These are phyloP conservation scores for Drosophila testacea DNA, from an alignment of 2,888 invertebrate genomes.

Conservation along the genomic window DNA sequence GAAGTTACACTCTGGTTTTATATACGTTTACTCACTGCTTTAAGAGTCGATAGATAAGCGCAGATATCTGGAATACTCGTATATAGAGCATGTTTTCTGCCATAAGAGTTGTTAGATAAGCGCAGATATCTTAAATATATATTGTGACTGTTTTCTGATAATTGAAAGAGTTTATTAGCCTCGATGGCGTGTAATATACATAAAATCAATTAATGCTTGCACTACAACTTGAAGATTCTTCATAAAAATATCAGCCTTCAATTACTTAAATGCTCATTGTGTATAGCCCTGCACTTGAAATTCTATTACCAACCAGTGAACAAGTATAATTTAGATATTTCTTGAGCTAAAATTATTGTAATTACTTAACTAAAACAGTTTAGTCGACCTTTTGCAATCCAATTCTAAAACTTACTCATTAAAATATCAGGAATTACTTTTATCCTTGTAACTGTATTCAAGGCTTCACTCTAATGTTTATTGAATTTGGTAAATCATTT, in stretches of 20 bases:
- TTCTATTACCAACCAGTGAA: too few relatives aligned
- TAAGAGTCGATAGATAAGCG: slow-evolving; percentile 7
- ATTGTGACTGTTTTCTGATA: background rate
- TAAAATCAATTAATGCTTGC: background rate
- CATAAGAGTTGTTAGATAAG: too few relatives aligned
- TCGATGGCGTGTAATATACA: background rate
- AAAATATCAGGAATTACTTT: too few relatives aligned
- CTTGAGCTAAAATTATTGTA: too few relatives aligned
- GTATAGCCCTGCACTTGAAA: background rate
- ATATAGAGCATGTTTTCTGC: background rate
- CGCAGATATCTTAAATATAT: too few relatives aligned
- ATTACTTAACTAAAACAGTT: too few relatives aligned
- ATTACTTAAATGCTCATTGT: background rate
- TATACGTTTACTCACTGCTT: background rate
- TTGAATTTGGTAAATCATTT: background rate
- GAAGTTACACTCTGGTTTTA: slow-evolving; percentile 1
- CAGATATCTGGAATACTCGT: background rate
- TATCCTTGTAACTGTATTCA: too few relatives aligned
- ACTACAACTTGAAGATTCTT: background rate
- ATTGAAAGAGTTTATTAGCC: background rate
- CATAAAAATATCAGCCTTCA: background rate
- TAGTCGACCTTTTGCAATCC: too few relatives aligned
- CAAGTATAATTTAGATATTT: too few relatives aligned
- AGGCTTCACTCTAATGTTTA: too few relatives aligned
- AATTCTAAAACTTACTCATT: too few relatives aligned